These are phyloP conservation scores for Percina caprodes DNA, from an alignment of 2,113 vertebrate species.

Conservation along the genomic window DNA sequence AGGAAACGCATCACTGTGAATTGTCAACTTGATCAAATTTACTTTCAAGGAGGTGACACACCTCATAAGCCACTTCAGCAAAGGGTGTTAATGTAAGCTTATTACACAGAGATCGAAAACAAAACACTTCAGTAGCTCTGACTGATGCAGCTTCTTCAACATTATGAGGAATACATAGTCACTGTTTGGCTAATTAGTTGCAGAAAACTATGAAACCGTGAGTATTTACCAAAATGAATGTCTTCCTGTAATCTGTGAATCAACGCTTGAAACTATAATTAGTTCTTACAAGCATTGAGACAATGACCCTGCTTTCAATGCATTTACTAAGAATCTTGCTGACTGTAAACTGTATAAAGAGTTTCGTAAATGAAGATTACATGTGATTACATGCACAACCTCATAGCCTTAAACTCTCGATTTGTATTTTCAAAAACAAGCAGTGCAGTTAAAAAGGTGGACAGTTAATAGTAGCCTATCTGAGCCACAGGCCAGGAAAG, in stretches of 20 bases:
- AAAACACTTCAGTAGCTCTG: conserved; percentile 50
- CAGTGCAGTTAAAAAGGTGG: neutral
- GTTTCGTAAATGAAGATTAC: neutral
- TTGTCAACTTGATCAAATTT: conserved; percentile 57
- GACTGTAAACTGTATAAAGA: neutral
- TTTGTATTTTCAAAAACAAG: conserved; percentile 1
- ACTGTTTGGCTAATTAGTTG: conserved; percentile 6
- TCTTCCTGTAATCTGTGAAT: conserved; percentile 14
- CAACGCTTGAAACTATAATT: conserved; percentile 10
- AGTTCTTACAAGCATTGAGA: conserved; percentile 6
- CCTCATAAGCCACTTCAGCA: conserved; percentile 49
- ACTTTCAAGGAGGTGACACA: conserved; percentile 53
- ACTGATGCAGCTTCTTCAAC: conserved; percentile 16
- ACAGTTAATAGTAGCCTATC: neutral
- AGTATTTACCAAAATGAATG: conserved; percentile 27
- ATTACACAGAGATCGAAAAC: conserved; percentile 62
- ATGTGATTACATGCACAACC: neutral
- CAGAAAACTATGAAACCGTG: conserved; percentile 31
- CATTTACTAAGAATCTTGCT: neutral
- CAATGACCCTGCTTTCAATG: neutral
- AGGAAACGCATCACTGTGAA: conserved; percentile 2
- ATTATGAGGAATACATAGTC: neutral
- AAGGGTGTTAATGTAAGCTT: conserved; percentile 71
- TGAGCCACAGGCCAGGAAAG: neutral
- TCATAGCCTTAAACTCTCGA: neutral